Evolutionary conservation across 2,113 vertebrate species (phyloP), one percentile per base, ranked within the genome.

Genomic region (Corythornis madagascariensis): DNA sequence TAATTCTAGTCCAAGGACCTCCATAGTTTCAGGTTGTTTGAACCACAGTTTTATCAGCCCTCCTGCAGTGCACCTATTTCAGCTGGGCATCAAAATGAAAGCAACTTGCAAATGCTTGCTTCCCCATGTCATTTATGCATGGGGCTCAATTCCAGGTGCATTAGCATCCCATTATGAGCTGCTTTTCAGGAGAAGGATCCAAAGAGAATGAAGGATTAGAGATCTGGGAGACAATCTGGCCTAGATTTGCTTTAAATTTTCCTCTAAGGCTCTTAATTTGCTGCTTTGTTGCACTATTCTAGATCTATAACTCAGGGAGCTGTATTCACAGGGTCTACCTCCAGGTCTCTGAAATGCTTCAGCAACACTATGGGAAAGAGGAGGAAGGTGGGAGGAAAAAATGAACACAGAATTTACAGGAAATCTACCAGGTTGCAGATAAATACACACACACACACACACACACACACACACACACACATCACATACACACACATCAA

Each of bases 71-170:
- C 21, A 21, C 10, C 53, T n/a, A 4, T 28, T 73, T 31, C 72
- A 65, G 16, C 43, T 7, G 40, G 33, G 64, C 1, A 4, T 10
- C 67, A 55, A 40, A 76, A 6, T 6, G 47, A 89, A 85, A 86
- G 89, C 11, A n/a, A 64, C 31, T 59, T 74, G 90, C 80, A 94
- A 53, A 79, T 18, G 45, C 28, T 70, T 67, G 83, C 82, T 94
- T 90, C 93, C 93, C 89, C 64, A 3, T 16, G 53, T 50, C 76
- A 69, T 92, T 80, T 10, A 35, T 4, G 2, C 2, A 29, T n/a
- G 65, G 92, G 93, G 88, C 91, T 90, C 48, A 3, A 25, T 45
- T 95, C 90, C 94, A 93, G 90, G 83, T 77, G 76, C 92, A 24
- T 29, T 18, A 73, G 45, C 91, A 86, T 66, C 86, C 71, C 6